A percentile compares a stretch with the other conserved stretches of the same genome.
Conservation (phyloP, 1,140 invertebrate genomes). For the Drosophila arawakana region DNA sequence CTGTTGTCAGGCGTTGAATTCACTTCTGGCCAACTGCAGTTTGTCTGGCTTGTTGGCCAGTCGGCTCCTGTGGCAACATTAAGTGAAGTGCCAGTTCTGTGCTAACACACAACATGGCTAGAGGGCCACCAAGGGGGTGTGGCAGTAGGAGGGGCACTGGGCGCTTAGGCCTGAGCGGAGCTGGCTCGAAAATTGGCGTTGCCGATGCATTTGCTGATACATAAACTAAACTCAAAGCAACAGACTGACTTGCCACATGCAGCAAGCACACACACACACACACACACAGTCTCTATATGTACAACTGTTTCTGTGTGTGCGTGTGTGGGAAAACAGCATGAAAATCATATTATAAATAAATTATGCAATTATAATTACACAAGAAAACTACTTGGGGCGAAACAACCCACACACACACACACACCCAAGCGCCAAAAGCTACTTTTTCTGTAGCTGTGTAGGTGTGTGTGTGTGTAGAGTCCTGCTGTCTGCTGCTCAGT, state of each 20-base stretch:
- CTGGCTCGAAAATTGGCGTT: slow-evolving; percentile 32
- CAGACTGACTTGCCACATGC: slow-evolving; percentile 5
- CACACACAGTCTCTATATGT: not conserved
- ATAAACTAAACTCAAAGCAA: slow-evolving; percentile 57
- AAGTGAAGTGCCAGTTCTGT: not conserved
- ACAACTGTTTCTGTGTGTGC: too few relatives aligned
- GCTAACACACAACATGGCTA: not conserved
- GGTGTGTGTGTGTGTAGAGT: slow-evolving; percentile 35
- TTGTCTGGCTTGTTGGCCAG: slow-evolving; percentile 49
- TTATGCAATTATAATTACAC: slow-evolving; percentile 83
- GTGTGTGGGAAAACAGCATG: slow-evolving; percentile 71
- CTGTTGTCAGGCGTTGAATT: slow-evolving; percentile 57
- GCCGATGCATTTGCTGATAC: slow-evolving; percentile 69
- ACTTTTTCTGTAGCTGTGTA: slow-evolving; percentile 10
- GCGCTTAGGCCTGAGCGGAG: slow-evolving; percentile 26
- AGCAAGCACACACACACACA: not conserved
- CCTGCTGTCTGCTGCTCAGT: slow-evolving; percentile 27
- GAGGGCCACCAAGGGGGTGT: not conserved
- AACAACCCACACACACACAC: slow-evolving; percentile 60
- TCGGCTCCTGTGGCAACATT: slow-evolving; percentile 19
- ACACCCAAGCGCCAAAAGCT: slow-evolving; percentile 30
- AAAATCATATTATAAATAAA: slow-evolving; percentile 83
- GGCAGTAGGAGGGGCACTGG: not conserved
- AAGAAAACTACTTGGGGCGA: slow-evolving; percentile 81
- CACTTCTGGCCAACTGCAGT: slow-evolving; percentile 64